A percentile compares a stretch with the other conserved stretches of the same genome.
These are phyloP conservation scores for Gyps fulvus DNA, from an alignment of 2,113 vertebrate species.

Conservation along the genomic window DNA sequence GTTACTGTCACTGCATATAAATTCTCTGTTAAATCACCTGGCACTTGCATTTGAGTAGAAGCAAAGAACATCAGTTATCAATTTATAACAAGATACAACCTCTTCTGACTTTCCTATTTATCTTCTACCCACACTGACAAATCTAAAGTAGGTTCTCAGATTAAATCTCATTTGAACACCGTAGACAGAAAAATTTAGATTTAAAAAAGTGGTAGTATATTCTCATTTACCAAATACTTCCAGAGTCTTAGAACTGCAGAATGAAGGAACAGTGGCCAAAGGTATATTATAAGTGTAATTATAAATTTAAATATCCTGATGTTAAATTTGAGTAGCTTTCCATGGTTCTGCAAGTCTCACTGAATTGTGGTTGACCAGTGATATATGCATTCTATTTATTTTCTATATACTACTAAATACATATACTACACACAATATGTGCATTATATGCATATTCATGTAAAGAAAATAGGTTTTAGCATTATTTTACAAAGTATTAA, in stretches of 20 bases:
- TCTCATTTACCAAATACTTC: not conserved
- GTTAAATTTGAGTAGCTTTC: not conserved
- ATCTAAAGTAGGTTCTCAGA: not conserved
- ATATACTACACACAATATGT: not conserved
- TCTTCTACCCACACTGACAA: not conserved
- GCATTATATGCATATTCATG: not conserved
- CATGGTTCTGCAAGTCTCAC: not conserved
- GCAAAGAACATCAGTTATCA: not conserved
- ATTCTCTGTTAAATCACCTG: not conserved
- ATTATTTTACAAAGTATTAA: not conserved
- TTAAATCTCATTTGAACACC: not conserved
- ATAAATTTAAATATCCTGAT: not conserved
- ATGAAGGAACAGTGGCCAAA: not conserved
- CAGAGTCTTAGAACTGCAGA: not conserved
- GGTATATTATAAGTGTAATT: not conserved
- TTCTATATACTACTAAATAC: not conserved
- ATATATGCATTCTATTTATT: not conserved
- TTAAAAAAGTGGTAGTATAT: not conserved
- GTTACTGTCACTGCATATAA: not conserved
- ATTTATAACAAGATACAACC: not conserved
- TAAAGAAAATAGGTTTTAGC: not conserved
- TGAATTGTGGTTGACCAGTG: not conserved
- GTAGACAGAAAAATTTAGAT: not conserved
- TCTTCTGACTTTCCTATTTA: not conserved
- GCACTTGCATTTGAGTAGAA: not conserved